Evolutionary conservation across 2,113 vertebrate genomes (phyloP).

Genomic region (Aegotheles bennettii): DNA sequence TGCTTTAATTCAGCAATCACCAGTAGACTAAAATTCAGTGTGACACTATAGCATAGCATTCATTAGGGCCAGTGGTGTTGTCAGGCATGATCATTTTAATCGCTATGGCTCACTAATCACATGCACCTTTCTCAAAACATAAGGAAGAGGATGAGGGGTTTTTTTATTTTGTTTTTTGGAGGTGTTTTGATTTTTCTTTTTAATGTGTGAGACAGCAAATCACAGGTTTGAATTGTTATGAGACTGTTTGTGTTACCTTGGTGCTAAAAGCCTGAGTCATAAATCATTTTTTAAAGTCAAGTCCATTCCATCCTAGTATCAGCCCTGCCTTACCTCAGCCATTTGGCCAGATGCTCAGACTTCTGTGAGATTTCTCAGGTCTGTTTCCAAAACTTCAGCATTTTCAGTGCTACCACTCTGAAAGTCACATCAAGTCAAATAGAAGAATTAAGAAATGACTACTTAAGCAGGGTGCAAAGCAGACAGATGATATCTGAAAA

Average conservation of each 20-base stretch:
- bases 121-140: background rate
- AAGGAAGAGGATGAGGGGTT: background rate
- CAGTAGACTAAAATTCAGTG: background rate
- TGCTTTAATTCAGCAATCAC: background rate
- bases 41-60: background rate
- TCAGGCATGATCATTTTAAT: background rate
- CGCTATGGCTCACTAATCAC: background rate
- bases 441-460: background rate
- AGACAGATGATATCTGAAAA: background rate
- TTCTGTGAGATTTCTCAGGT: slow-evolving; percentile 15
- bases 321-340: slow-evolving; percentile 11
- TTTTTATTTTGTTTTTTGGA: background rate
- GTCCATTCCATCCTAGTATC: background rate
- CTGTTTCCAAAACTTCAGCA: background rate
- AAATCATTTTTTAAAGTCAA: slow-evolving; percentile 25
- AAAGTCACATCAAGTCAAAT: background rate
- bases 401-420: slow-evolving; percentile 2
- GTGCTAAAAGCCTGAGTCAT: background rate
- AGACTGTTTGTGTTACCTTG: background rate
- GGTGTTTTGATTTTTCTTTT: background rate
- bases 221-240: background rate
- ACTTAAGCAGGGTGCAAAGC: background rate
- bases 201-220: background rate
- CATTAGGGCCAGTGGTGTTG: background rate
- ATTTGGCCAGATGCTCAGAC: background rate